These are phyloP conservation scores for Pterocles burchelli DNA, from an alignment of 2,113 vertebrate species.

Conservation along the genomic window DNA sequence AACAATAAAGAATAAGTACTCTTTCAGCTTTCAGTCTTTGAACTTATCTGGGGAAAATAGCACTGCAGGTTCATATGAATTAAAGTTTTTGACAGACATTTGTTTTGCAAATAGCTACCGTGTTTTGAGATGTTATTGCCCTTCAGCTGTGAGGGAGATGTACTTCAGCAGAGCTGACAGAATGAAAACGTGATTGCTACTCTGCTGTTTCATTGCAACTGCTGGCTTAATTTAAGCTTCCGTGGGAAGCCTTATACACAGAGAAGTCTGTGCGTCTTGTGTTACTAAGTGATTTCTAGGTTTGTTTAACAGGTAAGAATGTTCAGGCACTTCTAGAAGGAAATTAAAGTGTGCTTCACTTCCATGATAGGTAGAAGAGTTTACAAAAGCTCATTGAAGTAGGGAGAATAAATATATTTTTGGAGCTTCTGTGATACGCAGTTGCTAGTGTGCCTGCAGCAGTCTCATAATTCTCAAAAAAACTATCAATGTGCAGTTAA, in stretches of 20 bases:
- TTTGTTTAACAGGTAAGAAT: conserved; percentile 25
- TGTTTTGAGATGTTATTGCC: conserved; percentile 12
- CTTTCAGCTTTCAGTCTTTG: not conserved
- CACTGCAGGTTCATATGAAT: not conserved
- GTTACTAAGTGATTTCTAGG: not conserved
- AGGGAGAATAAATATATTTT: not conserved
- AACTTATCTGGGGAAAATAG: not conserved
- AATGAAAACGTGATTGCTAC: not conserved
- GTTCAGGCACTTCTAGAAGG: not conserved
- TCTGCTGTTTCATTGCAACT: not conserved
- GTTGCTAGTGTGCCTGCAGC: not conserved
- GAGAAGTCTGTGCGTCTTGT: not conserved
- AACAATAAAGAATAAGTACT: not conserved
- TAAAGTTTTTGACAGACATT: conserved; percentile 1
- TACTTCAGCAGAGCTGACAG: not conserved
- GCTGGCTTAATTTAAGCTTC: not conserved
- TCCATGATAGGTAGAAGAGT: not conserved
- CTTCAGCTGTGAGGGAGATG: conserved; percentile 6
- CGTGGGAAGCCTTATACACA: not conserved
- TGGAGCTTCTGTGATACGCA: not conserved
- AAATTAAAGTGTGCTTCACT: not conserved
- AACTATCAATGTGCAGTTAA: not conserved
- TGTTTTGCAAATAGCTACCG: conserved; percentile 27
- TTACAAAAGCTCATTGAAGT: not conserved
- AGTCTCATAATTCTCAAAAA: not conserved